A percentile compares a stretch with the other conserved stretches of the same genome.
Evolutionary conservation across 2,888 invertebrate species (phyloP).

Genomic region (Spodoptera picta): DNA sequence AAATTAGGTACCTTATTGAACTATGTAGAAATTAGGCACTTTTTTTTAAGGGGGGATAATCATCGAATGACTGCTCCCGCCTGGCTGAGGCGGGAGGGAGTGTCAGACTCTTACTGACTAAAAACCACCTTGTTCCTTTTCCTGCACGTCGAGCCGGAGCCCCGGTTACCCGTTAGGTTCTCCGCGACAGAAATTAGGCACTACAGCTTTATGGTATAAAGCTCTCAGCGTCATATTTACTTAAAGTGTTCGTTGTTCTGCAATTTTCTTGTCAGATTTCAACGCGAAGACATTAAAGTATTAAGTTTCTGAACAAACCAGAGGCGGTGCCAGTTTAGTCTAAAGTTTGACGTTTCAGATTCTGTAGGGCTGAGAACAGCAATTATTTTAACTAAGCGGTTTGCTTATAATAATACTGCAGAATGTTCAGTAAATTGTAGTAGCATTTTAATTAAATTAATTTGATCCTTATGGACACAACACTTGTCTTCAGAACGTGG

Average conservation of each 20-base stretch:
- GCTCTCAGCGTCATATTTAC: conserved; percentile 4
- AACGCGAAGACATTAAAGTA: conserved; percentile 28
- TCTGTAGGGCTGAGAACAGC: conserved; percentile 11
- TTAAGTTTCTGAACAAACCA: conserved; percentile 32
- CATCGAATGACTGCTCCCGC: no score
- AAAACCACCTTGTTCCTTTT: no score
- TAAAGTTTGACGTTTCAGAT: conserved; percentile 29
- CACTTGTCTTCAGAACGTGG: no score
- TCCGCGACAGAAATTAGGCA: no score
- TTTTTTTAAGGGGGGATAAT: no score
- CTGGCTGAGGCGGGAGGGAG: no score
- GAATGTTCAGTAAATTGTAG: background rate
- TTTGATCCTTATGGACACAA: background rate
- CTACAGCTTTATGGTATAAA: background rate
- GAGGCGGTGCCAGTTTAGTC: conserved; percentile 27
- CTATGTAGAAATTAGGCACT: no score
- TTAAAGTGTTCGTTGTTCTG: conserved; percentile 31
- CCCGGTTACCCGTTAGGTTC: no score
- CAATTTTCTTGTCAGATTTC: conserved; percentile 33
- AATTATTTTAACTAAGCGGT: conserved; percentile 22
- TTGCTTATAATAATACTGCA: conserved; percentile 5
- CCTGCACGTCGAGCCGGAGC: no score
- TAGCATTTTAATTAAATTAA: conserved; percentile 2
- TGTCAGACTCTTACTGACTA: no score
- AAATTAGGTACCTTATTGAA: no score